Base-by-base conservation (phyloP, 1,140 invertebrate genomes). In the Meloidogyne hapla region DNA sequence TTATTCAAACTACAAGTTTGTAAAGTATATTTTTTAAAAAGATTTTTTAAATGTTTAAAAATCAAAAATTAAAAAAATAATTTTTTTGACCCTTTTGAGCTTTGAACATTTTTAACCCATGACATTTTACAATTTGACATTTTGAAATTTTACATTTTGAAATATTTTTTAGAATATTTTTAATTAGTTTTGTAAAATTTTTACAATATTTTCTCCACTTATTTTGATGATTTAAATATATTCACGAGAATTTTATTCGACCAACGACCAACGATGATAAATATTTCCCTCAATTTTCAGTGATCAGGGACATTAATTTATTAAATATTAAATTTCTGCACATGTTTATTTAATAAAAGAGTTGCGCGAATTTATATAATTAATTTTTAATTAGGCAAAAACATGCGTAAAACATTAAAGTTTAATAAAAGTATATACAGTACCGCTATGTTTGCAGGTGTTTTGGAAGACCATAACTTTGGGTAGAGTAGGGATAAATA, bases 191-290 rank as follows among this genome's bases (percentile, higher is more conserved):
- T 21, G 3, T n/a, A 48, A 15, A 18, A 56, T 56, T 56, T 56
- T 56, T 56, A 21, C 18, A 56, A 56, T n/a, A n/a, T n/a, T n/a
- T 48, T 48, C 18, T 56, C 2, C 18, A n/a, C 18, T 56, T 56
- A 21, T 56, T 56, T n/a, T 56, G 48, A 56, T 56, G 18, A 56
- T 56, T 56, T 56, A 18, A 56, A 56, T 56, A 33, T 6, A n/a
- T 56, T 56, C 48, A 56, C 3, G 18, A 56, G 48, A 56, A 56
- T n/a, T n/a, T n/a, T 56, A 56, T 56, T 56, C 48, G 48, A 56
- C 48, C 48, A 56, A 56, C 48, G 48, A 56, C 48, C 48, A 56
- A 56, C n/a, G 48, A 56, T 56, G 48, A 56, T n/a, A 18, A 48
- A n/a, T 56, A 56, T 56, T 56, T 56, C 9, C 48, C 48, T 56